phyloP scores from a whole-genome alignment of 2,797 vertebrate species.

The Prionace glauca region DNA sequence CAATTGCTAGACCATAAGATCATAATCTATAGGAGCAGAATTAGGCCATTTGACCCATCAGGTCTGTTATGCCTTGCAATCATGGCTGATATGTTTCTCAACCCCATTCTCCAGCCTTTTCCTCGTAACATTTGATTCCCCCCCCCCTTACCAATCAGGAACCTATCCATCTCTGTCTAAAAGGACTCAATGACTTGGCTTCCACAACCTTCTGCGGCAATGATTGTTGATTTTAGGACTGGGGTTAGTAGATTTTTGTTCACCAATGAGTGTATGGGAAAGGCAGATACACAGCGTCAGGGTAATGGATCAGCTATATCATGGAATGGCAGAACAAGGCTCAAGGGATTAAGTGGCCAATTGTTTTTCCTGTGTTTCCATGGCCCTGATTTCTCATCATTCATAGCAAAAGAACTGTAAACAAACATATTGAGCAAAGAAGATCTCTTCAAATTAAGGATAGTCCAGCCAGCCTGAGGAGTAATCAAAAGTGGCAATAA shows the following conservation, averaged over 20 bases:
- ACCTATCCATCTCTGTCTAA: too few species aligned
- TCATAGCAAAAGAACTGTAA: background rate
- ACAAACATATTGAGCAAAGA: background rate
- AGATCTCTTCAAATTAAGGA: background rate
- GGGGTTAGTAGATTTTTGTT: background rate
- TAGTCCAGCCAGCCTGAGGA: background rate
- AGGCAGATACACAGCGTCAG: background rate
- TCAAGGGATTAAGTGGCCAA: background rate
- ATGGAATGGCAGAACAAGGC: background rate
- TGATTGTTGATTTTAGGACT: background rate
- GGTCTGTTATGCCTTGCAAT: too few species aligned
- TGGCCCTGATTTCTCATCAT: background rate
- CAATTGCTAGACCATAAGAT: too few species aligned
- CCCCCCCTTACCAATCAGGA: too few species aligned
- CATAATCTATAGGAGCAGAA: too few species aligned
- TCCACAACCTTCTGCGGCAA: too few species aligned
- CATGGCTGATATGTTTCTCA: too few species aligned
- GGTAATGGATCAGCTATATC: background rate
- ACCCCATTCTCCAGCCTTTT: too few species aligned
- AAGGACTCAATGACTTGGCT: too few species aligned
- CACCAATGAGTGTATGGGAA: background rate
- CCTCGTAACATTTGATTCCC: too few species aligned
- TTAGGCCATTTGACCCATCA: too few species aligned
- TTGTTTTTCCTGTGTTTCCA: background rate
- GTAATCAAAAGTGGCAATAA: background rate